Evolutionary conservation across 2,888 invertebrate species (phyloP).

Genomic region (Monochamus alternatus): DNA sequence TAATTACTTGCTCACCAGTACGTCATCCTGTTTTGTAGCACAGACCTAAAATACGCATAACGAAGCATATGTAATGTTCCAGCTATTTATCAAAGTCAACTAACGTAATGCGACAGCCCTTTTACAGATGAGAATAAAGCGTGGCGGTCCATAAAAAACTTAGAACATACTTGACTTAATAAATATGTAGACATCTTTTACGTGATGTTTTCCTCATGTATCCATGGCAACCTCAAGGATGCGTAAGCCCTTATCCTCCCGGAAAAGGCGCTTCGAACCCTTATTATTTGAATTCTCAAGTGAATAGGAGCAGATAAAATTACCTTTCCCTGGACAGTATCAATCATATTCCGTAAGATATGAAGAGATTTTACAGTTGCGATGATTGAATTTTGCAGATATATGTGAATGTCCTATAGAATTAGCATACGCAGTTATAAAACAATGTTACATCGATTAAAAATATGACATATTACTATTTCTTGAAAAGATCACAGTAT

Average conservation of each 20-base stretch:
- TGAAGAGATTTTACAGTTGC: not conserved
- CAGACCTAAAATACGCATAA: constrained; percentile 2
- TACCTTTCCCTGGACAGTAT: not conserved
- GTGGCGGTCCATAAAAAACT: constrained; percentile 16
- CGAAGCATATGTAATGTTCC: constrained; percentile 3
- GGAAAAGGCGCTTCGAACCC: constrained; percentile 18
- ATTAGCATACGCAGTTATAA: too few relatives aligned
- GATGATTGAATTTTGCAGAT: too few relatives aligned
- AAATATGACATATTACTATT: too few relatives aligned
- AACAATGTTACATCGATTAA: too few relatives aligned
- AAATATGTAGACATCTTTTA: constrained; percentile 33
- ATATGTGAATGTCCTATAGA: too few relatives aligned
- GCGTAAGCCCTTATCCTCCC: not conserved
- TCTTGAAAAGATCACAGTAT: too few relatives aligned
- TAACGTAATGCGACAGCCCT: constrained; percentile 13
- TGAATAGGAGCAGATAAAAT: constrained; percentile 12
- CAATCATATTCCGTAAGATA: constrained; percentile 6
- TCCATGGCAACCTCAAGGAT: constrained; percentile 44
- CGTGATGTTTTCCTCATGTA: constrained; percentile 45
- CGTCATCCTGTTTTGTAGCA: constrained; percentile 4
- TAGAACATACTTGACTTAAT: constrained; percentile 24
- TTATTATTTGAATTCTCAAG: not conserved
- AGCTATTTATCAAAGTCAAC: constrained; percentile 30
- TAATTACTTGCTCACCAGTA: not conserved
- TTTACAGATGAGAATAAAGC: constrained; percentile 22